Conservation (phyloP, 2,113 vertebrate genomes). For the Leptobrachium ailaonicum region DNA sequence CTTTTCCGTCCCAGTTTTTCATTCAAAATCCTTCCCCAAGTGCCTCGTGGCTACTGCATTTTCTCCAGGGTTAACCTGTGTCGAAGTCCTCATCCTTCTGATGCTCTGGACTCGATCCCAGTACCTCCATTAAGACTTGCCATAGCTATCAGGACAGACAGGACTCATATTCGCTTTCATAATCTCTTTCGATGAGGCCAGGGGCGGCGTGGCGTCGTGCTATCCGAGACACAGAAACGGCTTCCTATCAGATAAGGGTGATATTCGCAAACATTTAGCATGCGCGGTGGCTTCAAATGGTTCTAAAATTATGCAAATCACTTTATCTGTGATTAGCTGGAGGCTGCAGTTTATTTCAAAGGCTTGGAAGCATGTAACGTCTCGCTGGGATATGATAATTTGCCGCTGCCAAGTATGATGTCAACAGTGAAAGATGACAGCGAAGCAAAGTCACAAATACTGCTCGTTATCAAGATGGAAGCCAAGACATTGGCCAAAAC, state of each 20-base stretch:
- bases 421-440: conserved; percentile 24
- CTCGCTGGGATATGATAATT: conserved; percentile 13
- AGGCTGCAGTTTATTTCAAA: conserved; percentile 45
- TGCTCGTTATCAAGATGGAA: conserved; percentile 1
- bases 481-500: not conserved
- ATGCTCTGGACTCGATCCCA: not conserved
- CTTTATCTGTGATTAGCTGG: conserved; percentile 45
- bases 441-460: conserved; percentile 9
- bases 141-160: not conserved
- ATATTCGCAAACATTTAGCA: conserved; percentile 33
- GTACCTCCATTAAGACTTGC: not conserved
- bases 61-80: not conserved
- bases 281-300: conserved; percentile 39
- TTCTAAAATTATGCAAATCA: conserved; percentile 49
- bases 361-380: conserved; percentile 13
- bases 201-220: not conserved
- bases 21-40: not conserved
- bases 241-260: conserved; percentile 43
- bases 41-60: not conserved
- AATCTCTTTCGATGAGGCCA: not conserved
- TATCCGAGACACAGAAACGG: conserved; percentile 25
- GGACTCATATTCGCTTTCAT: not conserved
- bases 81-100: not conserved
- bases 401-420: conserved; percentile 32
- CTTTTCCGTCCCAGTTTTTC: not conserved